These are phyloP conservation scores for Batillaria attramentaria DNA, from an alignment of 1,140 invertebrate species.

Conservation along the genomic window DNA sequence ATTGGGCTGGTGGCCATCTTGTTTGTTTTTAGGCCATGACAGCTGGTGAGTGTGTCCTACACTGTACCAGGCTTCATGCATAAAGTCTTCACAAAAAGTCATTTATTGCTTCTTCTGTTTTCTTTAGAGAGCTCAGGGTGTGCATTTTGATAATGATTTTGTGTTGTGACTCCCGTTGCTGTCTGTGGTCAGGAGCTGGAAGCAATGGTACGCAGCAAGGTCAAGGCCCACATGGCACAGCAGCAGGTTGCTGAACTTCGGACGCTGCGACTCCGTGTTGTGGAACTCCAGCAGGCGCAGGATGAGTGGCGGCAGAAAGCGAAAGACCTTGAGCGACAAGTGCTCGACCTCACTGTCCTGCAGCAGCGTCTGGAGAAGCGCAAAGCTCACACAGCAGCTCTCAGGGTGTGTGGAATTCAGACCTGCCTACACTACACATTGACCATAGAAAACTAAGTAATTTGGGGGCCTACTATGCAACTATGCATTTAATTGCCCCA, in stretches of 20 bases:
- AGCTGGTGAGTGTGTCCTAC: neutral
- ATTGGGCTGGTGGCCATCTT: too few relatives aligned
- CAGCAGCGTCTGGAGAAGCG: constrained; percentile 58
- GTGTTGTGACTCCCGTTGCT: neutral
- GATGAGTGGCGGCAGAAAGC: constrained; percentile 58
- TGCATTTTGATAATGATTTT: neutral
- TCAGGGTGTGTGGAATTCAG: constrained; percentile 44
- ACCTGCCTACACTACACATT: too few relatives aligned
- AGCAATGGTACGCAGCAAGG: constrained; percentile 44
- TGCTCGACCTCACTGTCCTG: constrained; percentile 51
- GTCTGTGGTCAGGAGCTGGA: constrained; percentile 42
- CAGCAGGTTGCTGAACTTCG: constrained; percentile 39
- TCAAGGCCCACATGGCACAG: constrained; percentile 41
- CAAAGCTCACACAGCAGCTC: constrained; percentile 53
- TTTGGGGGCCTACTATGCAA: too few relatives aligned
- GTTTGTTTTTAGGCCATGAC: too few relatives aligned
- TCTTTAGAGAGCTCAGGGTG: neutral
- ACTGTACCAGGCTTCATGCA: neutral
- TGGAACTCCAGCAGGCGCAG: constrained; percentile 45
- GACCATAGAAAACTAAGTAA: too few relatives aligned
- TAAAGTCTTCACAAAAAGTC: neutral
- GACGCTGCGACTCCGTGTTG: constrained; percentile 74
- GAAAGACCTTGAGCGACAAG: constrained; percentile 54
- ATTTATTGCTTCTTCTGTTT: neutral
- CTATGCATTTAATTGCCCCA: too few relatives aligned